Evolutionary conservation across 2,113 vertebrate species (phyloP).

Genomic region (Antechinus flavipes): DNA sequence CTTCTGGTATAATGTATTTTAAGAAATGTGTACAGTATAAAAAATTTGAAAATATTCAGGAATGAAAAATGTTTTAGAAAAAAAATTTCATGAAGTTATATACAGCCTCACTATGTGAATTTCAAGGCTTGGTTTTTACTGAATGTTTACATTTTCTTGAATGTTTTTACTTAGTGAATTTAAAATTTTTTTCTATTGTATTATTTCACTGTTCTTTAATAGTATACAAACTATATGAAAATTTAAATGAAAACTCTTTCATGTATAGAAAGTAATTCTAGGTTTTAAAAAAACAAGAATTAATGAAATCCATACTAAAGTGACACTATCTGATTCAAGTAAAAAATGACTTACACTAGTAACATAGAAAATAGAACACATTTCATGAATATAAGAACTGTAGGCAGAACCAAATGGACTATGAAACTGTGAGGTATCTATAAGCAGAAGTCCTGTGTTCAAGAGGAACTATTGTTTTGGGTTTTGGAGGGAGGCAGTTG

Average conservation of each 20-base stretch:
- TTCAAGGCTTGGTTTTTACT: conserved; percentile 78
- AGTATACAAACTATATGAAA: conserved; percentile 92
- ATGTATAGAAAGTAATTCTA: conserved; percentile 80
- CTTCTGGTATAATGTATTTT: conserved; percentile 94
- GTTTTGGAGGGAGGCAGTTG: no score
- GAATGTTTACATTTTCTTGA: conserved; percentile 70
- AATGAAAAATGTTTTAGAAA: conserved; percentile 77
- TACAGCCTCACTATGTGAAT: conserved; percentile 84
- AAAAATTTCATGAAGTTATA: conserved; percentile 82
- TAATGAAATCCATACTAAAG: conserved; percentile 78
- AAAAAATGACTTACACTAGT: conserved; percentile 83
- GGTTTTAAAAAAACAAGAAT: conserved; percentile 84
- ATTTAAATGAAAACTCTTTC: conserved; percentile 75
- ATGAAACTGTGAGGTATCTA: conserved; percentile 90
- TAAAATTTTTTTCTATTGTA: conserved; percentile 65
- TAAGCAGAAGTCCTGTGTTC: conserved; percentile 91
- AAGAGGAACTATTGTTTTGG: conserved; percentile 82
- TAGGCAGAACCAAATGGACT: conserved; percentile 81
- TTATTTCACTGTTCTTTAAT: conserved; percentile 84
- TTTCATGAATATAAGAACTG: conserved; percentile 82
- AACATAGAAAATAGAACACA: conserved; percentile 80
- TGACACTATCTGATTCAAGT: conserved; percentile 81
- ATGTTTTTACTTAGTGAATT: conserved; percentile 78
- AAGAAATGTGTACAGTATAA: conserved; percentile 77
- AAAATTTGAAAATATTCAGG: conserved; percentile 83